Evolutionary conservation across 2,888 invertebrate genomes (phyloP).

Genomic region (Erebia ligea): DNA sequence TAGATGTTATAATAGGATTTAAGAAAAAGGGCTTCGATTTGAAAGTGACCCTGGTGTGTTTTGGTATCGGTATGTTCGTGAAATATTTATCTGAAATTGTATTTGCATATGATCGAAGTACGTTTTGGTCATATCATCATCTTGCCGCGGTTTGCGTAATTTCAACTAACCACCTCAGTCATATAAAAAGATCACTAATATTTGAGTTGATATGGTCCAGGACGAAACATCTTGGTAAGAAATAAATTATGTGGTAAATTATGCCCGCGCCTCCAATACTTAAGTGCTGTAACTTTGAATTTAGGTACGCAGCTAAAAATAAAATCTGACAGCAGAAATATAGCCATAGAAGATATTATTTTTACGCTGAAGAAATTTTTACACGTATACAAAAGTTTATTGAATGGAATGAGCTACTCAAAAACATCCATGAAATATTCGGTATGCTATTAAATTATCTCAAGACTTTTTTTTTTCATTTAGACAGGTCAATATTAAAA

Average conservation of each 20-base stretch:
- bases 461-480: no score
- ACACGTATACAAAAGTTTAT: constrained; percentile 24
- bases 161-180: constrained; percentile 14
- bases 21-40: not conserved
- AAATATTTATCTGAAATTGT: constrained; percentile 10
- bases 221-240: not conserved
- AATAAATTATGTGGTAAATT: not conserved
- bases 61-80: not conserved
- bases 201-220: constrained; percentile 19
- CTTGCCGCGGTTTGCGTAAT: not conserved
- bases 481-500: no score
- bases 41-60: not conserved
- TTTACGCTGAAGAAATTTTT: constrained; percentile 21
- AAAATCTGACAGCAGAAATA: not conserved
- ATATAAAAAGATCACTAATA: not conserved
- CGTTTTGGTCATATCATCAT: not conserved
- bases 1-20: not conserved
- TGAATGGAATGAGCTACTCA: constrained; percentile 15
- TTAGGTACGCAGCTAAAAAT: constrained; percentile 15
- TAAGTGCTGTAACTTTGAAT: not conserved
- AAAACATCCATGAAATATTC: constrained; percentile 17
- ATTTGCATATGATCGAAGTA: not conserved
- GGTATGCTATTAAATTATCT: constrained; percentile 18
- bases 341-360: constrained; percentile 6
- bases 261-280: not conserved